Conservation (phyloP, 2,888 invertebrate species). For the Tenthredo amoena region DNA sequence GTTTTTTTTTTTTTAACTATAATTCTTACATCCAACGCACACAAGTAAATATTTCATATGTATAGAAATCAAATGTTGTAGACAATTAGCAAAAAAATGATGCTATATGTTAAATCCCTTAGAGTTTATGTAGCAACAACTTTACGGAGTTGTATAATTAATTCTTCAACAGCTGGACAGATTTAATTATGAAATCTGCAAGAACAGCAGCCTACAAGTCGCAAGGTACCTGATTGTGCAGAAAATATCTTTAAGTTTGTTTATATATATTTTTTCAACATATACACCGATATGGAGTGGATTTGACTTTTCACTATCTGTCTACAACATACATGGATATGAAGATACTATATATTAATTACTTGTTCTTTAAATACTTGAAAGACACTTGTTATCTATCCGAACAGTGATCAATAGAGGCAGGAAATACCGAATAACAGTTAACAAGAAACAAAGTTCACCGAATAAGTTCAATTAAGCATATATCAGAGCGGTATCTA, state of each 20-base stretch:
- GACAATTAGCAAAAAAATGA: conserved; percentile 15
- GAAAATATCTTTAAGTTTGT: background rate
- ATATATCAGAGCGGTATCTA: background rate
- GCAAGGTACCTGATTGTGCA: background rate
- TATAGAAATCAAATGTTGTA: conserved; percentile 6
- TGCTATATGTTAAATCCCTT: background rate
- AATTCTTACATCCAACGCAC: background rate
- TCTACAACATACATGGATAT: background rate
- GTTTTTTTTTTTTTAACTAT: background rate
- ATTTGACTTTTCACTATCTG: conserved; percentile 24
- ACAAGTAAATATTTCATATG: background rate
- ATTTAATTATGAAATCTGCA: background rate
- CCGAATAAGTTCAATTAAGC: background rate
- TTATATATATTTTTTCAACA: background rate
- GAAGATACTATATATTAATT: background rate
- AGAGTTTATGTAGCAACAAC: background rate
- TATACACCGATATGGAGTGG: background rate
- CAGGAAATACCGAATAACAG: background rate
- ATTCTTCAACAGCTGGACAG: too few species aligned
- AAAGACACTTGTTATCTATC: background rate
- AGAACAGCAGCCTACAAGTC: background rate
- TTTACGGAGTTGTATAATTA: background rate
- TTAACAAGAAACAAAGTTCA: background rate
- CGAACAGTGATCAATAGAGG: background rate
- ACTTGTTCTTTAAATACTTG: background rate